Conservation (phyloP, 2,797 vertebrate genomes). For the Xiphophorus birchmanni region DNA sequence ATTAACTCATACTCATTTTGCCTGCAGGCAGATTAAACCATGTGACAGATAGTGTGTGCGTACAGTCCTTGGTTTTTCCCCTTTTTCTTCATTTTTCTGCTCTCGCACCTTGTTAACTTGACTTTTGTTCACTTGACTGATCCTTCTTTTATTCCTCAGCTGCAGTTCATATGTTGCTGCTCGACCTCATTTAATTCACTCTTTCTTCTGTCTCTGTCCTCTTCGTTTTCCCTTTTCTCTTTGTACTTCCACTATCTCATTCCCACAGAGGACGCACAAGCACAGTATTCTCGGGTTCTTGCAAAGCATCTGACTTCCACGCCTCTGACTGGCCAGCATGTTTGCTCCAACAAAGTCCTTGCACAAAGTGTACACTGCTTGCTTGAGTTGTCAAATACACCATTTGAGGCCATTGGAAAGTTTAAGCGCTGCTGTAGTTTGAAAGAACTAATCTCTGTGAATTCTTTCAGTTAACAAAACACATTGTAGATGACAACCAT, state of each 20-base stretch:
- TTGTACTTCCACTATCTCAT: constrained; percentile 64
- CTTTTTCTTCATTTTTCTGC: constrained; percentile 55
- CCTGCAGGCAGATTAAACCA: constrained; percentile 20
- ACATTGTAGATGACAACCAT: constrained; percentile 35
- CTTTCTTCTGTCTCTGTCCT: constrained; percentile 49
- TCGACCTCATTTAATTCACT: constrained; percentile 66
- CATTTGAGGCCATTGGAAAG: constrained; percentile 77
- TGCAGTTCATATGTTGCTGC: constrained; percentile 55
- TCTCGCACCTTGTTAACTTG: constrained; percentile 61
- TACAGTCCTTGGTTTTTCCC: constrained; percentile 58
- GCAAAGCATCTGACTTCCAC: constrained; percentile 80
- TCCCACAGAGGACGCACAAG: constrained; percentile 78
- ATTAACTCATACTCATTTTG: constrained; percentile 9
- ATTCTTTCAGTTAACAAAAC: constrained; percentile 70
- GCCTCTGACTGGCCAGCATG: constrained; percentile 78
- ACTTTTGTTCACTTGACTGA: constrained; percentile 64
- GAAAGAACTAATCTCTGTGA: constrained; percentile 79
- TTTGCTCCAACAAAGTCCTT: constrained; percentile 81
- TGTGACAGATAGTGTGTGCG: constrained; percentile 56
- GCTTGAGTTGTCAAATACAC: constrained; percentile 87
- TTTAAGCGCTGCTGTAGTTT: constrained; percentile 73
- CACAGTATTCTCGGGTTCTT: constrained; percentile 77
- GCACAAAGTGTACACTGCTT: constrained; percentile 79
- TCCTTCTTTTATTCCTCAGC: constrained; percentile 63
- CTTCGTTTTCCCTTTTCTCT: constrained; percentile 36